Percentiles rank a stretch among this genome's conserved stretches.
phyloP scores from a whole-genome alignment of 2,113 vertebrate species.

The Paedocypris sp. region DNA sequence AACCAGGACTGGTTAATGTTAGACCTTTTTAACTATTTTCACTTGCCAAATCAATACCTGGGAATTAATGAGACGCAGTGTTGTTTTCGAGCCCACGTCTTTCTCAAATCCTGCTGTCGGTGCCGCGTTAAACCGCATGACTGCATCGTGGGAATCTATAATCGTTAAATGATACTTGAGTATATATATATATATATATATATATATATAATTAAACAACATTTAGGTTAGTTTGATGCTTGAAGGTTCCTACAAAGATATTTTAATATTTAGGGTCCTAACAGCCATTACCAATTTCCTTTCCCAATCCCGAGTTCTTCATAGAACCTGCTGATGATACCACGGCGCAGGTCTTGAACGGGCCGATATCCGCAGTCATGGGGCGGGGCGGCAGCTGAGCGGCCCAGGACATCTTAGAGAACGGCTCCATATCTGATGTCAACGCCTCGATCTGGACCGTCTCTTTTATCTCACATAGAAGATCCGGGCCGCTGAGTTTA shows the following conservation, averaged over 20 bases:
- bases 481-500: slow-evolving; percentile 48
- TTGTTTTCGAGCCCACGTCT: slow-evolving; percentile 66
- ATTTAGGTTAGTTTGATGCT: too few species aligned
- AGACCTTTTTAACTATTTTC: background rate
- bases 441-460: slow-evolving; percentile 47
- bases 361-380: slow-evolving; percentile 52
- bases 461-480: slow-evolving; percentile 58
- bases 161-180: background rate
- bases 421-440: slow-evolving; percentile 56
- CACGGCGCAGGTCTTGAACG: slow-evolving; percentile 53
- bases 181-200: background rate
- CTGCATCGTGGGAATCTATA: slow-evolving; percentile 62
- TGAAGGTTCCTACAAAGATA: too few species aligned
- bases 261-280: too few species aligned
- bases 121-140: slow-evolving; percentile 64
- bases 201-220: too few species aligned
- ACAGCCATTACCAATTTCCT: slow-evolving; percentile 49
- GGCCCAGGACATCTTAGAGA: slow-evolving; percentile 51
- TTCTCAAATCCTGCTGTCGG: slow-evolving; percentile 59
- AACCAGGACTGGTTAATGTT: background rate
- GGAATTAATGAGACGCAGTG: slow-evolving; percentile 65
- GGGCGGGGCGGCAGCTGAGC: slow-evolving; percentile 45
- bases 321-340: slow-evolving; percentile 53
- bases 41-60: slow-evolving; percentile 45
- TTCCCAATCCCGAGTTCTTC: slow-evolving; percentile 49